Evolutionary conservation across 2,113 vertebrate genomes (phyloP).

Genomic region (Leucopsar rothschildi): DNA sequence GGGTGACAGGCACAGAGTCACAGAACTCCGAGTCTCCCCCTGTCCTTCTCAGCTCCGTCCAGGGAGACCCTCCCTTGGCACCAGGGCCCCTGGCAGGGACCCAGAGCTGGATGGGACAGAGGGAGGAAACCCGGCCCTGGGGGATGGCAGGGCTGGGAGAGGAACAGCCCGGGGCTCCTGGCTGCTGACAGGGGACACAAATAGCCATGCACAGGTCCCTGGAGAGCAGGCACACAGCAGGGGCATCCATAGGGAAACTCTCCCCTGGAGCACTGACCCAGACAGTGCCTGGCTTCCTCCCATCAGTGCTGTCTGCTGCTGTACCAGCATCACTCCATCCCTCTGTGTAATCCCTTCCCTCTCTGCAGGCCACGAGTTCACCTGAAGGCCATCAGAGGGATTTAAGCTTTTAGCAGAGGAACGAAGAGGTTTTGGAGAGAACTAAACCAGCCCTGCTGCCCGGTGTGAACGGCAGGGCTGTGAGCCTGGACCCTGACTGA

Average conservation of each 20-base stretch:
- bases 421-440: neutral
- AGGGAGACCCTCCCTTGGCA: neutral
- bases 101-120: neutral
- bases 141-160: neutral
- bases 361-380: neutral
- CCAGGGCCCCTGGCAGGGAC: neutral
- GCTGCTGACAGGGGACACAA: neutral
- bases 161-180: neutral
- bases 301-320: neutral
- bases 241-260: neutral
- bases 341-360: rapidly evolving
- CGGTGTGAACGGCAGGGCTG: neutral
- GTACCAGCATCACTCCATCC: neutral
- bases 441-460: neutral
- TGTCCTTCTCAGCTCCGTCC: neutral
- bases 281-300: neutral
- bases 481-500: neutral
- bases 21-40: rapidly evolving
- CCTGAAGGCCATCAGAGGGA: neutral
- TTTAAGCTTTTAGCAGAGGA: neutral
- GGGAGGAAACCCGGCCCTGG: neutral
- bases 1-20: neutral
- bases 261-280: rapidly evolving
- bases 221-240: neutral
- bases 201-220: neutral